Evolutionary conservation across 2,888 invertebrate genomes (phyloP).

Genomic region (Parapristionchus giblindavisi): DNA sequence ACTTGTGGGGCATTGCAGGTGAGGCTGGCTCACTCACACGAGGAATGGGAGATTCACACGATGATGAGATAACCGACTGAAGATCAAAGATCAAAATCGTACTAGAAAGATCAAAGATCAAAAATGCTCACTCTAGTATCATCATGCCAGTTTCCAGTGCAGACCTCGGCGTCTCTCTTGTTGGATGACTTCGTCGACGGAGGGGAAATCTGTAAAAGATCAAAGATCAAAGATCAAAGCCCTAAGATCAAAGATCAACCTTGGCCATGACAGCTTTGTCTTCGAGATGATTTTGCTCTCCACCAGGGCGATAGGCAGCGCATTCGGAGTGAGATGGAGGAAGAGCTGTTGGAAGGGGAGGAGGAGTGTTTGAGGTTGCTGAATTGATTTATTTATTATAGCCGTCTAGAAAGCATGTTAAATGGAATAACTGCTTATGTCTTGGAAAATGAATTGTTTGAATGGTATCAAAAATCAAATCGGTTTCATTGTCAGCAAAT

Average conservation of each 20-base stretch:
- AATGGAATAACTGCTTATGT: background rate
- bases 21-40: slow-evolving; percentile 66
- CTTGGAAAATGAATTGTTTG: no score
- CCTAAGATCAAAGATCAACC: background rate
- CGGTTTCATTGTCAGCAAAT: background rate
- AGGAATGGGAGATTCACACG: slow-evolving; percentile 64
- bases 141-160: slow-evolving; percentile 16
- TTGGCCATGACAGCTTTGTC: slow-evolving; percentile 60
- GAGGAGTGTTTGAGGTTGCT: slow-evolving; percentile 6
- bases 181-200: slow-evolving; percentile 6
- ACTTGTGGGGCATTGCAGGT: slow-evolving; percentile 66
- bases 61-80: slow-evolving; percentile 45
- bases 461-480: no score
- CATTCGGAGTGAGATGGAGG: slow-evolving; percentile 22
- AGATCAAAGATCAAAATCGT: background rate
- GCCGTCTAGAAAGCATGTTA: background rate
- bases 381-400: background rate
- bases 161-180: slow-evolving; percentile 20
- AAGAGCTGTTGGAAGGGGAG: background rate
- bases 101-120: background rate
- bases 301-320: slow-evolving; percentile 30
- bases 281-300: slow-evolving; percentile 50
- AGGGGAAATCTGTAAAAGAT: background rate
- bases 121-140: slow-evolving; percentile 12
- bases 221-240: background rate